Conservation (phyloP, 2,888 invertebrate species). For the Spisula subtruncata region DNA sequence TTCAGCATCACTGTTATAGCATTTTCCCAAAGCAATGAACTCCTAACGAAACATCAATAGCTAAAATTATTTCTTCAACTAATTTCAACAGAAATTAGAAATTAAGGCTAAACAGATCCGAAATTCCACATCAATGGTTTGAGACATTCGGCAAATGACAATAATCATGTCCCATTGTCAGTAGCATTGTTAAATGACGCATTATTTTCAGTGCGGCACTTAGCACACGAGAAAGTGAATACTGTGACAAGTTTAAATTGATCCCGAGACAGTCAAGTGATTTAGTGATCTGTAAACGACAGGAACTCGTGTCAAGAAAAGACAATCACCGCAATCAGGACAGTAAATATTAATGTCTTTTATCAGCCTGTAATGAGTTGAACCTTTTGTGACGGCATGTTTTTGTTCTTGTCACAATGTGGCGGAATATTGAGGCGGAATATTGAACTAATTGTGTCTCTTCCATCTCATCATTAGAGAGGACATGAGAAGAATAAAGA, state of each 20-base stretch:
- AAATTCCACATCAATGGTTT: conserved; percentile 28
- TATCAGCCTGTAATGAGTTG: conserved; percentile 52
- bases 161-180: conserved; percentile 25
- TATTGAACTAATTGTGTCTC: not conserved
- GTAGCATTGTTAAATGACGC: conserved; percentile 30
- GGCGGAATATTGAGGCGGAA: not conserved
- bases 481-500: not conserved
- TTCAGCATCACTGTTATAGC: not conserved
- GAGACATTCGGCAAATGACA: conserved; percentile 24
- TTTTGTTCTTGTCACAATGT: conserved; percentile 23
- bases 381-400: conserved; percentile 50
- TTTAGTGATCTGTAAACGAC: conserved; percentile 58
- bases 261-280: conserved; percentile 58
- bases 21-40: not conserved
- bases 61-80: not conserved
- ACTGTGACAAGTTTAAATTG: conserved; percentile 60
- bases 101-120: not conserved
- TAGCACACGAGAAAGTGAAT: conserved; percentile 39
- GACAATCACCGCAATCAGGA: conserved; percentile 56
- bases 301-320: conserved; percentile 56
- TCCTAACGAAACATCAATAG: conserved; percentile 8
- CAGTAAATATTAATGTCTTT: conserved; percentile 57
- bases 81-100: conserved; percentile 21
- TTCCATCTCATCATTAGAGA: conserved; percentile 16
- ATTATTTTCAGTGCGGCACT: conserved; percentile 28